Base-by-base conservation (phyloP, 2,888 invertebrate genomes). In the Synergus gifuensis region DNA sequence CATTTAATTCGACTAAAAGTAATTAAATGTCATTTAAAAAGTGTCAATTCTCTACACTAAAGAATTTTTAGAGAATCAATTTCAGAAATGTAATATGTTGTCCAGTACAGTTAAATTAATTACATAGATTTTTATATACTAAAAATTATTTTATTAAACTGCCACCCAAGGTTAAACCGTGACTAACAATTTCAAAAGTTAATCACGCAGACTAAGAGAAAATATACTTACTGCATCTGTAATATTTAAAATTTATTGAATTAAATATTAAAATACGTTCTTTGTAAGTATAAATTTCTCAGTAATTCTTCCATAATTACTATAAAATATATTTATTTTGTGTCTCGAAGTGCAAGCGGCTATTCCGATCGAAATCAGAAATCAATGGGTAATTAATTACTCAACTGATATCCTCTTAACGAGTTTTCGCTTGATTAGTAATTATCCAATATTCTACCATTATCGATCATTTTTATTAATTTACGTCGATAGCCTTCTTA, bases 311-410 rank as follows among this genome's bases (percentile, higher is more conserved):
- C 4, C n/a, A 54, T 73, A 49, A 49, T 73, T 54, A 42, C 18
- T 60, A 76, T 62, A 62, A 76, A 76, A 76, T 76, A 46, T 76
- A 76, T 42, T 76, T 62, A 54, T 78, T 91, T 91, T 90, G 90
- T 91, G 90, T 91, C 84, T 89, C 83, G 87, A 90, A 87, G 90
- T 91, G 90, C 89, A 90, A 91, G 91, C 91, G 91, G 91, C 91
- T 91, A 91, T 90, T 89, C 88, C 86, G 86, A 90, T 87, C 85
- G 85, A 87, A 85, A 87, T 88, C 87, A 88, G 87, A 86, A 88
- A 84, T 85, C 81, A 78, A 80, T 79, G 66, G 79, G 49, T 54
- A 69, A 49, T 49, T 69, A 46, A 69, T 69, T 69, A 69, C 46
- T 73, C 69, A 73, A 54, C 73, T 36, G 12, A 66, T 66, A 16